Evolutionary conservation across 1,140 invertebrate genomes (phyloP).

Genomic region (Microvelia longipes): DNA sequence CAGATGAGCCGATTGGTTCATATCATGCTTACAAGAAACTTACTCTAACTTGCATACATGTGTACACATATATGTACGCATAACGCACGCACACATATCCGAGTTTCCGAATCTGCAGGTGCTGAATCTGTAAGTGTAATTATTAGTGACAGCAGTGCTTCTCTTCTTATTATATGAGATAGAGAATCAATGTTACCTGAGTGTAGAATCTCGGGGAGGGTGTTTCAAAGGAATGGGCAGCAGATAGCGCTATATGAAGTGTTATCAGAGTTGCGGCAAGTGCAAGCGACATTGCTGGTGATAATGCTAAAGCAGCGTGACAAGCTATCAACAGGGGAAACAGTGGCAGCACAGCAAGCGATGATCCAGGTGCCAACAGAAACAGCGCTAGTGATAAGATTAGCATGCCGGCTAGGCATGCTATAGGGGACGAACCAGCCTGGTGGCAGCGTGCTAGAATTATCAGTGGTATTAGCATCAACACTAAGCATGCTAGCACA

Average conservation of each 20-base stretch:
- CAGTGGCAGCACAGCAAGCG: background rate
- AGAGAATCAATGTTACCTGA: too few relatives aligned
- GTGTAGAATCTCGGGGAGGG: constrained; percentile 1
- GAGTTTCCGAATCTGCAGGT: too few relatives aligned
- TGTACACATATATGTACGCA: too few relatives aligned
- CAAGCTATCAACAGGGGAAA: constrained; percentile 1
- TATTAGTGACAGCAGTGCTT: too few relatives aligned
- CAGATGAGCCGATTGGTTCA: too few relatives aligned
- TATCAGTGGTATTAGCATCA: background rate
- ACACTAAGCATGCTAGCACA: background rate
- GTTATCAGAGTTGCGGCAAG: constrained; percentile 1
- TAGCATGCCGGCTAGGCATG: background rate
- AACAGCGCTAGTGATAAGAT: background rate
- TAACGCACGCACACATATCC: too few relatives aligned
- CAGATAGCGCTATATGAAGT: constrained; percentile 1
- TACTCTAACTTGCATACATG: too few relatives aligned
- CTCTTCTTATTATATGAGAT: too few relatives aligned
- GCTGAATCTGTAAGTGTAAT: too few relatives aligned
- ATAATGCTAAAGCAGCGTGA: background rate
- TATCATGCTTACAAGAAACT: too few relatives aligned
- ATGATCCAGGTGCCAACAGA: background rate
- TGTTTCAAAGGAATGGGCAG: background rate
- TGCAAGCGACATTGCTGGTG: background rate
- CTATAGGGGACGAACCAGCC: constrained; percentile 31
- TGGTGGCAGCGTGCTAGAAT: constrained; percentile 20